Percentiles rank a stretch among this genome's conserved stretches.
Evolutionary conservation across 1,140 invertebrate species (phyloP).

Genomic region (Magallana angulata): DNA sequence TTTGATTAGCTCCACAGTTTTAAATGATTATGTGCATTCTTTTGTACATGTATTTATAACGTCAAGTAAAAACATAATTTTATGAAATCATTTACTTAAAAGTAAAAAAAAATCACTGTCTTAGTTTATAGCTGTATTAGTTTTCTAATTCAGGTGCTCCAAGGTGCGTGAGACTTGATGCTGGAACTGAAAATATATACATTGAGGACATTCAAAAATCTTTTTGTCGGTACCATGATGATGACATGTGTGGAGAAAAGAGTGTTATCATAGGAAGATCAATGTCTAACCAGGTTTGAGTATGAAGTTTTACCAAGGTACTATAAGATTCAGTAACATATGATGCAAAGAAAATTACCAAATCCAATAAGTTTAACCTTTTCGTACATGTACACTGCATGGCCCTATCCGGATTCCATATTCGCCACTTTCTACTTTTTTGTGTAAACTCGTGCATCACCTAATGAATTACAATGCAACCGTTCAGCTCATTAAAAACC

Average conservation of each 20-base stretch:
- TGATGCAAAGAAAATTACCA: too few relatives aligned
- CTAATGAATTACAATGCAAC: too few relatives aligned
- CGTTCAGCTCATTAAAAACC: too few relatives aligned
- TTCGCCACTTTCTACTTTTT: too few relatives aligned
- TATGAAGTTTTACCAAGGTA: background rate
- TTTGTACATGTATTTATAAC: background rate
- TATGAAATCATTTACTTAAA: background rate
- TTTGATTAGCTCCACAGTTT: background rate
- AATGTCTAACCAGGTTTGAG: slow-evolving; percentile 46
- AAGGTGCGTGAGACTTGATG: background rate
- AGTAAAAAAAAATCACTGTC: background rate
- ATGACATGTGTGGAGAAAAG: slow-evolving; percentile 47
- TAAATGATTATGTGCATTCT: background rate
- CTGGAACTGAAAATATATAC: slow-evolving; percentile 47
- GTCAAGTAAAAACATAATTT: background rate
- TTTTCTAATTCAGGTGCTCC: background rate
- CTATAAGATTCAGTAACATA: background rate
- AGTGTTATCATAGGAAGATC: slow-evolving; percentile 48
- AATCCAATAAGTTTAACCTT: too few relatives aligned
- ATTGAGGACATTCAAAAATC: slow-evolving; percentile 51
- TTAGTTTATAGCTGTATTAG: background rate
- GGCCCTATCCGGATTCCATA: too few relatives aligned
- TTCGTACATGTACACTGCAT: too few relatives aligned
- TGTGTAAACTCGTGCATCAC: too few relatives aligned
- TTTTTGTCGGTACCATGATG: slow-evolving; percentile 34